phyloP scores from a whole-genome alignment of 1,140 invertebrate species.

The Arctopsyche grandis region DNA sequence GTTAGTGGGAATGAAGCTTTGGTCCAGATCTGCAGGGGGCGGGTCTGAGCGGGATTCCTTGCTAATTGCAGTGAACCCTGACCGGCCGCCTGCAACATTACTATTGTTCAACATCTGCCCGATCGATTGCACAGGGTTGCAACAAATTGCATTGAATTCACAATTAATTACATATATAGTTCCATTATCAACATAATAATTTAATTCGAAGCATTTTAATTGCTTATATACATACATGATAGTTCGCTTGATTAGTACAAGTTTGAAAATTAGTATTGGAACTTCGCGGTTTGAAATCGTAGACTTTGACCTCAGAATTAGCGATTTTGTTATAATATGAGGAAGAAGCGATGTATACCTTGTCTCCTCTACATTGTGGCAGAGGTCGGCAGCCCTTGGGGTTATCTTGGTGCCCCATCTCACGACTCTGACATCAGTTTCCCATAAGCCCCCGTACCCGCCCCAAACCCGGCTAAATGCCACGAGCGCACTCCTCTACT shows the following conservation, averaged over 20 bases:
- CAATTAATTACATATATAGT: too few species aligned
- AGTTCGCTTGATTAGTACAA: too few species aligned
- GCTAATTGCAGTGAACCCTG: constrained; percentile 54
- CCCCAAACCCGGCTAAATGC: constrained; percentile 46
- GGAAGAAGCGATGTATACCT: background rate
- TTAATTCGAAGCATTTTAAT: too few species aligned
- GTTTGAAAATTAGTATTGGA: too few species aligned
- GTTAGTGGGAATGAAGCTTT: constrained; percentile 25
- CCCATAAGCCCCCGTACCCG: constrained; percentile 49
- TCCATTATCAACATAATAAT: too few species aligned
- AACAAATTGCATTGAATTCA: background rate
- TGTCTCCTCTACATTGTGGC: constrained; percentile 18
- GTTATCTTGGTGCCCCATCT: constrained; percentile 49
- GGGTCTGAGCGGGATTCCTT: constrained; percentile 37
- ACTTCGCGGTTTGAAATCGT: background rate
- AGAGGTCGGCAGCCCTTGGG: constrained; percentile 47
- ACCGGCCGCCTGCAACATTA: constrained; percentile 45
- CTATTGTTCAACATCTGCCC: constrained; percentile 49
- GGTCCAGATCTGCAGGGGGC: constrained; percentile 31
- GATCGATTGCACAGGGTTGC: constrained; percentile 10
- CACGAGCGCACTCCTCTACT: constrained; percentile 26
- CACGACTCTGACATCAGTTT: constrained; percentile 52
- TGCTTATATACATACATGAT: too few species aligned
- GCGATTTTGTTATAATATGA: too few species aligned
- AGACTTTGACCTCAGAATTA: background rate